These are phyloP conservation scores for Intellagama lesueurii DNA, from an alignment of 2,797 vertebrate species.

Conservation along the genomic window DNA sequence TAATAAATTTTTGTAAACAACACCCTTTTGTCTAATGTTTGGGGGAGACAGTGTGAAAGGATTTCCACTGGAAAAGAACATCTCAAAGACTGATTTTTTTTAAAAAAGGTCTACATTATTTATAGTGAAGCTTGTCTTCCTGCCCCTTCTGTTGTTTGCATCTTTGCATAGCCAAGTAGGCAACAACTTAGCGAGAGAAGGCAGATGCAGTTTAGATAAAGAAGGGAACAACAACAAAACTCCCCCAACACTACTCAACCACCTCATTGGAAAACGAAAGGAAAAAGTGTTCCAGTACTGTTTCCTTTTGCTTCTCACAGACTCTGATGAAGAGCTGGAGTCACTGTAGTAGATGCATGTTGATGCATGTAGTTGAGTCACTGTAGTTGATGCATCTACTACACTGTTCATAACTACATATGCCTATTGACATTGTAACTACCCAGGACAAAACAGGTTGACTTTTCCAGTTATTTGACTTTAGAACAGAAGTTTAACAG, in stretches of 20 bases:
- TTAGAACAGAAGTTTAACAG: not conserved
- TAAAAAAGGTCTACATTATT: not conserved
- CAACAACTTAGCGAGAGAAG: slow-evolving; percentile 25
- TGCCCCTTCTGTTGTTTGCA: slow-evolving; percentile 44
- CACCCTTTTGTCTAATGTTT: slow-evolving; percentile 94
- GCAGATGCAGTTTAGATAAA: not conserved
- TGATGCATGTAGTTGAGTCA: too few species aligned
- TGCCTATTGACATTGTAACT: not conserved
- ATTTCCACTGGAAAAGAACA: slow-evolving; percentile 57
- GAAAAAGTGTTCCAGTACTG: not conserved
- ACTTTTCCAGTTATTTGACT: not conserved
- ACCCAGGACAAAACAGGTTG: too few species aligned
- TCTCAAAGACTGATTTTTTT: slow-evolving; percentile 38
- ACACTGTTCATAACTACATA: not conserved
- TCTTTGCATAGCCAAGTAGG: slow-evolving; percentile 49
- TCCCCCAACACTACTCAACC: not conserved
- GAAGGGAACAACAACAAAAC: not conserved
- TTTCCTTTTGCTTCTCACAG: not conserved
- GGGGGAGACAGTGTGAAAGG: slow-evolving; percentile 70
- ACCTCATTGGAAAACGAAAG: not conserved
- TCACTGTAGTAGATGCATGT: too few species aligned
- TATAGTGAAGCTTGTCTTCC: not conserved
- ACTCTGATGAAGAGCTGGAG: too few species aligned
- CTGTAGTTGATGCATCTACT: too few species aligned
- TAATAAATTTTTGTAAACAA: slow-evolving; percentile 99